Percentiles rank a stretch among this genome's conserved stretches.
These are phyloP conservation scores for Diadumene lineata DNA, from an alignment of 92 coral and sea anemone species.

Conservation along the genomic window DNA sequence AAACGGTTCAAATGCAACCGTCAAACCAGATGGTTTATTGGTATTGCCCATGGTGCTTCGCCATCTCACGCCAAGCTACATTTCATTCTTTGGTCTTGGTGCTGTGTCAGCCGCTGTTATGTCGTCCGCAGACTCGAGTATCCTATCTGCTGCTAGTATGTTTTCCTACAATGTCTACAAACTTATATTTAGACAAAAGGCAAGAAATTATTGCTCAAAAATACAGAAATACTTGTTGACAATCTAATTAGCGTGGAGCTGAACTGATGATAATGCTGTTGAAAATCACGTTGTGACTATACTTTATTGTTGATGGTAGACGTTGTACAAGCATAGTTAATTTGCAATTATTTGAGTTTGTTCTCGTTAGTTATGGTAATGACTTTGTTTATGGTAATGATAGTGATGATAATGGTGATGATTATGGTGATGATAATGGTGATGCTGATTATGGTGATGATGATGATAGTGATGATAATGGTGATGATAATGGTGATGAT, in stretches of 20 bases:
- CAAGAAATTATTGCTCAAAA: slow-evolving; percentile 34
- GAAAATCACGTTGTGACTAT: background rate
- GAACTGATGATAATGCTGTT: background rate
- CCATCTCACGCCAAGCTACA: slow-evolving; percentile 80
- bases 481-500: background rate
- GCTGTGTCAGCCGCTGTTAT: slow-evolving; percentile 98
- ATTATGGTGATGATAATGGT: background rate
- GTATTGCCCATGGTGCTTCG: slow-evolving; percentile 90
- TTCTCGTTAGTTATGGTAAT: background rate
- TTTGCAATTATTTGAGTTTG: too few species aligned
- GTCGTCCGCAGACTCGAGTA: slow-evolving; percentile 92
- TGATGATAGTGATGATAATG: background rate
- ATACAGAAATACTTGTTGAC: background rate
- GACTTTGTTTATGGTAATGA: background rate
- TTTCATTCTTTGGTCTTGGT: slow-evolving; percentile 84
- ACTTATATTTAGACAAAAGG: slow-evolving; percentile 80
- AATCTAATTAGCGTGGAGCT: background rate
- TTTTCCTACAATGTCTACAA: slow-evolving; percentile 79
- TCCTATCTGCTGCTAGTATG: slow-evolving; percentile 87
- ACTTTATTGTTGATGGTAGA: too few species aligned
- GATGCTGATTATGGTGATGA: background rate
- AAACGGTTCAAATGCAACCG: background rate
- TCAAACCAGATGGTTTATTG: slow-evolving; percentile 40
- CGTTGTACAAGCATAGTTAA: too few species aligned
- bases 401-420: background rate